phyloP scores from a whole-genome alignment of 2,797 vertebrate species.

The Pangasius krempfi region DNA sequence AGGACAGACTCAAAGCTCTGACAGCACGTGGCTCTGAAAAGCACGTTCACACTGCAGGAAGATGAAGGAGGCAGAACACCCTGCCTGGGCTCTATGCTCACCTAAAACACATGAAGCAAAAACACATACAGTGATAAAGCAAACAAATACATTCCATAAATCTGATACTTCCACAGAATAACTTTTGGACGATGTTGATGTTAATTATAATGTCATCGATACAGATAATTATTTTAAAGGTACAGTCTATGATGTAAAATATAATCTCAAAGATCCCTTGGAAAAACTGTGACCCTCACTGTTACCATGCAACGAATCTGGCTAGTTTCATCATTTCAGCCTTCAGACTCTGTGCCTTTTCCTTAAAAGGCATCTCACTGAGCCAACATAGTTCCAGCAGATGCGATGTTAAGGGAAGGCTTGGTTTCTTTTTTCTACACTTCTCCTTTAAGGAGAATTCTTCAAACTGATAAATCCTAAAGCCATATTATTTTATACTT shows the following conservation, averaged over 20 bases:
- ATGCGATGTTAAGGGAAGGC: neutral
- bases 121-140: constrained; percentile 8
- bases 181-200: neutral
- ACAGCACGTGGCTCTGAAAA: constrained; percentile 75
- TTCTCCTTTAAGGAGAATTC: neutral
- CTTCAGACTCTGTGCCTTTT: neutral
- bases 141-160: neutral
- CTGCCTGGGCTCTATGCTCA: constrained; percentile 75
- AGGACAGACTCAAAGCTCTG: constrained; percentile 81
- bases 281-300: neutral
- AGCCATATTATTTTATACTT: neutral
- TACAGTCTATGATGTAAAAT: neutral
- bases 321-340: neutral
- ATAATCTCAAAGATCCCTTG: neutral
- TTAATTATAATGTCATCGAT: neutral
- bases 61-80: constrained; percentile 80
- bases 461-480: neutral
- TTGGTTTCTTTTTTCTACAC: neutral
- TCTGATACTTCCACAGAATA: neutral
- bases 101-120: constrained; percentile 67
- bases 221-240: neutral
- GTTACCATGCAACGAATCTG: neutral
- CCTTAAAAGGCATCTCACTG: neutral
- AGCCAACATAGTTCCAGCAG: neutral
- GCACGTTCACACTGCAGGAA: constrained; percentile 73